These are phyloP conservation scores for Onychomys torridus DNA, from an alignment of 2,797 vertebrate genomes.

Conservation along the genomic window DNA sequence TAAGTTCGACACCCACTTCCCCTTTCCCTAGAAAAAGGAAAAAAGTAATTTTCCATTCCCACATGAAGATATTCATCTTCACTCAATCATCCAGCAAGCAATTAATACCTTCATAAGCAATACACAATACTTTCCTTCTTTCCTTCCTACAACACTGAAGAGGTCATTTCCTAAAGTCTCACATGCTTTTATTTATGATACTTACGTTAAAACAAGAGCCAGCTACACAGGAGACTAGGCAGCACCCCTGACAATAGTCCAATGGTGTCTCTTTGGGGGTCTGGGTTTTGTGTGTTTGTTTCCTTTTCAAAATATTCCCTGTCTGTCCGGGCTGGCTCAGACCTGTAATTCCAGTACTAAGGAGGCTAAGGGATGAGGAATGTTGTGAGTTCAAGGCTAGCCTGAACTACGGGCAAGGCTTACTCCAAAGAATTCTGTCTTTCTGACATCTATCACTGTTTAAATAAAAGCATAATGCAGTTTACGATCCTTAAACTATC, in stretches of 20 bases:
- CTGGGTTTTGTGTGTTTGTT: background rate
- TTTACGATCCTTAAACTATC: background rate
- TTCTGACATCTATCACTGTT: constrained; percentile 56
- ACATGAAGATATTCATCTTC: background rate
- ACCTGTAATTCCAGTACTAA: background rate
- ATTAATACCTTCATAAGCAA: background rate
- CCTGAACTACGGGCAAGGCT: background rate
- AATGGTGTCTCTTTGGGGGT: background rate
- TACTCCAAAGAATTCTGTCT: background rate
- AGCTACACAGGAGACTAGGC: background rate
- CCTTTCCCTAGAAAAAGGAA: background rate
- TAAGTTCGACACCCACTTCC: too few species aligned
- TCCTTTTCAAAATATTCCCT: background rate
- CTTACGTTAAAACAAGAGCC: background rate
- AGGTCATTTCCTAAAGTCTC: constrained; percentile 21
- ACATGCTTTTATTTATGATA: constrained; percentile 1
- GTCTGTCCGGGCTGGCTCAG: too few species aligned
- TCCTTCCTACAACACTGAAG: constrained; percentile 31
- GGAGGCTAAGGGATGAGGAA: background rate
- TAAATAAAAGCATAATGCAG: constrained; percentile 62
- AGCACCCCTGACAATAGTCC: background rate
- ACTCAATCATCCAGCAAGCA: background rate
- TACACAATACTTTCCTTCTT: background rate
- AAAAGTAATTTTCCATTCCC: background rate
- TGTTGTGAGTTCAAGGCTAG: background rate